Evolutionary conservation across 2,113 vertebrate species (phyloP), one percentile per base, ranked within the genome.

Genomic region (Bucco capensis): DNA sequence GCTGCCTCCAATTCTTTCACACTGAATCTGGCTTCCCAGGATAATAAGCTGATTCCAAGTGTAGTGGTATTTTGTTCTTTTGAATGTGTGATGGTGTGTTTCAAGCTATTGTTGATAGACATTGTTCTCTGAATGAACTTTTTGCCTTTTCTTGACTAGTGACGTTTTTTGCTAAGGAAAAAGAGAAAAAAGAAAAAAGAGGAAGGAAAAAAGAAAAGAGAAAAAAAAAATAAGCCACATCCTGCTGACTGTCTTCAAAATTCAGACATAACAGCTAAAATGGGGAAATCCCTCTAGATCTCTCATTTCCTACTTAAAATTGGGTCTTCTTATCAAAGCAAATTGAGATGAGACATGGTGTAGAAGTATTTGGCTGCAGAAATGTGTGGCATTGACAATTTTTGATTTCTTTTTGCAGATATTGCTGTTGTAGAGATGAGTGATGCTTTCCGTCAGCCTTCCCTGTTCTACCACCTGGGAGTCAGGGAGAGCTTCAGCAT

Each of bases 401-500:
- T 40, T 51, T 86, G 9, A 60, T 95, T 95, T 96, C 37, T 96
- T 76, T 92, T 74, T 88, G 60, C 97, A 99, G 99, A 99, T 96
- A 98, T 99, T 8, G 99, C 99, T 2, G 99, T 99, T 24, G 99
- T 99, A 95, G 99, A 99, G 97, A 99, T 99, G 99, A 99, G 98
- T 0, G 99, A 99, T 1, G 99, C 99, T 25, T 99, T 99, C 95
- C 98, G 99, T n/a, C 99, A 99, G 70, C 99, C 98, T 5, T 99
- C 99, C 7, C 97, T 99, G 54, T 99, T 99, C 94, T 99, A 99
- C 97, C 99, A 99, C 91, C 98, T 99, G 42, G 99, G 99, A 44
- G 99, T 99, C 91, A 93, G 99, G 91, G 99, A 99, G 93, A 99
- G 99, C 96, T 99, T 99, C 98, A 99, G 99, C 96, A 99, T 99